Evolutionary conservation across 2,113 vertebrate genomes (phyloP).

Genomic region (Todiramphus saurophagus): DNA sequence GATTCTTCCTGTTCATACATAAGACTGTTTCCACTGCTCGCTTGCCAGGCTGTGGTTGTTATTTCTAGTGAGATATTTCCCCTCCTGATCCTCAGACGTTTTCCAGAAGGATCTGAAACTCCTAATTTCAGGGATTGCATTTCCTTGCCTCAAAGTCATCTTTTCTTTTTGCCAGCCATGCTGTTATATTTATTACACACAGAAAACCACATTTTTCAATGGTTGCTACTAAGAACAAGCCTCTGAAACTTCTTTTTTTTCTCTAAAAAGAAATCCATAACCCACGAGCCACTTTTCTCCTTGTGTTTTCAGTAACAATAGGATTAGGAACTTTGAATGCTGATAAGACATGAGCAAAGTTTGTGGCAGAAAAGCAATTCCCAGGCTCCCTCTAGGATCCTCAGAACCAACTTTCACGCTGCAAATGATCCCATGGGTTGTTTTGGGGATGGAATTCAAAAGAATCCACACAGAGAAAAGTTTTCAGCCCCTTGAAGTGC

Average conservation of each 20-base stretch:
- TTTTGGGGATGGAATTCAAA: neutral
- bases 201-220: neutral
- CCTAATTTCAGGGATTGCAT: neutral
- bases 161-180: conserved; percentile 1
- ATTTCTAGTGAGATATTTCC: neutral
- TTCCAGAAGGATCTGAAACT: conserved; percentile 41
- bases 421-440: neutral
- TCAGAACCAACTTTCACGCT: neutral
- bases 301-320: neutral
- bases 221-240: neutral
- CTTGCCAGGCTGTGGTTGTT: neutral
- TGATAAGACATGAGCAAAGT: neutral
- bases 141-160: neutral
- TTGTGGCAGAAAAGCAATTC: neutral
- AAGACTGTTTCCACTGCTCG: neutral
- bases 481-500: neutral
- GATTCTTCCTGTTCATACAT: neutral
- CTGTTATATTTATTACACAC: neutral
- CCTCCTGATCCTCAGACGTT: conserved; percentile 7
- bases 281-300: neutral
- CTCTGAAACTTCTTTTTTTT: neutral
- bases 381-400: neutral
- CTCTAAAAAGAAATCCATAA: neutral
- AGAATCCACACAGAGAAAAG: neutral
- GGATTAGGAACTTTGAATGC: neutral